Base-by-base conservation (phyloP, 2,797 vertebrate species). In the Parauchenoglanis ngamensis region DNA sequence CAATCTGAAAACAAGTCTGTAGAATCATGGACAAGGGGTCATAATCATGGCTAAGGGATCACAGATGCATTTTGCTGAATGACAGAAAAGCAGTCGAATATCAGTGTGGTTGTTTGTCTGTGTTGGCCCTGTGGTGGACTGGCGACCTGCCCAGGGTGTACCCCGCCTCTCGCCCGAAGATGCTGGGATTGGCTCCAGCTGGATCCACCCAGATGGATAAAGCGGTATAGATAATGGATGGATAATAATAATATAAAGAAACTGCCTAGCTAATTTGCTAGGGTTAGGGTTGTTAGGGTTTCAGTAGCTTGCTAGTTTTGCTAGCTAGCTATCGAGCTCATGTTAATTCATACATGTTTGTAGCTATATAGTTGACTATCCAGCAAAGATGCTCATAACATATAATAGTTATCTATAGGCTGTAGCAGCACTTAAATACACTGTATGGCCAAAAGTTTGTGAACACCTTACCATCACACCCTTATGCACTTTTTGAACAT, bases 1-100 rank as follows among this genome's bases (percentile, higher is more conserved):
- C 8, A 84, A 75, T 78, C 46, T 84, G 35, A 57, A 57, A 65
- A 54, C 67, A 86, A 72, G 59, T 23, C 31, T 23, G 25, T 17
- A 77, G 77, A 84, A 78, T 25, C 70, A 12, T 76, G 59, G 7
- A 25, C 31, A 78, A 46, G 12, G 57, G 23, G 25, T 83, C 25
- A 65, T 65, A 83, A 28, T n/a, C 44, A 35, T 35, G 15, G 52
- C 76, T 56, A 57, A 31, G 17, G 28, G 15, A 35, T 57, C 54
- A 78, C 8, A 35, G 76, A 54, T 17, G 28, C 0, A 3, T 17
- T 49, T 52, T 72, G 15, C 21, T 77, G 49, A 87, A 73, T 68
- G 61, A 68, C 31, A 65, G 23, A 40, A 65, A 65, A 63, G 25
- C 12, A 12, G 35, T 44, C 0, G 2, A 0, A 46, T 81, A 61